phyloP scores from a whole-genome alignment of 2,113 vertebrate species.

The Aspidoscelis tigris region DNA sequence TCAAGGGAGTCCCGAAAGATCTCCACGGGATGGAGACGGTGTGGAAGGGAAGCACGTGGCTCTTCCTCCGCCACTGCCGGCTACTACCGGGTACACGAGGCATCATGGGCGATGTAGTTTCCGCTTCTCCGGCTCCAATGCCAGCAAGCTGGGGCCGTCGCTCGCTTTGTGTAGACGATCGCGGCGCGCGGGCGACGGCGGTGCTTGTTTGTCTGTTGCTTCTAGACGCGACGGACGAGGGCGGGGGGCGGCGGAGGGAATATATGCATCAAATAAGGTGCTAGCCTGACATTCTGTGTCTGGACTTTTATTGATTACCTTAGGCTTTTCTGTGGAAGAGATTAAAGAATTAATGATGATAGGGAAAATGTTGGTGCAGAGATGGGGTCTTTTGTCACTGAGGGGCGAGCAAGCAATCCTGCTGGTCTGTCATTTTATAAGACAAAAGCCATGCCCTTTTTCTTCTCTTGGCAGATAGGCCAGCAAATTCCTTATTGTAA shows the following conservation, averaged over 20 bases:
- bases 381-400: no score
- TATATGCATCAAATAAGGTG: background rate
- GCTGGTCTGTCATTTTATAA: no score
- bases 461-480: no score
- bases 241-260: background rate
- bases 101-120: conserved; percentile 42
- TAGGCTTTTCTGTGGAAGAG: background rate
- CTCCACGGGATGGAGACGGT: background rate
- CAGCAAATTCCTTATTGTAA: no score
- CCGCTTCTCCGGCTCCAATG: no score
- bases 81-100: conserved; percentile 44
- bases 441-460: no score
- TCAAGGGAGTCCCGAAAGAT: background rate
- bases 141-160: no score
- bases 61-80: conserved; percentile 36
- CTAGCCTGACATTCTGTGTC: background rate
- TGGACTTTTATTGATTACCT: no score
- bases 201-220: background rate
- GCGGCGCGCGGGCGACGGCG: no score
- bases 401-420: no score
- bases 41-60: conserved; percentile 41
- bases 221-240: background rate
- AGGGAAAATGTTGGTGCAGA: no score
- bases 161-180: background rate
- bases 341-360: background rate